A percentile compares a stretch with the other conserved stretches of the same genome.
Evolutionary conservation across 1,140 invertebrate species (phyloP).

Genomic region (Pseudomyrmex sp.): DNA sequence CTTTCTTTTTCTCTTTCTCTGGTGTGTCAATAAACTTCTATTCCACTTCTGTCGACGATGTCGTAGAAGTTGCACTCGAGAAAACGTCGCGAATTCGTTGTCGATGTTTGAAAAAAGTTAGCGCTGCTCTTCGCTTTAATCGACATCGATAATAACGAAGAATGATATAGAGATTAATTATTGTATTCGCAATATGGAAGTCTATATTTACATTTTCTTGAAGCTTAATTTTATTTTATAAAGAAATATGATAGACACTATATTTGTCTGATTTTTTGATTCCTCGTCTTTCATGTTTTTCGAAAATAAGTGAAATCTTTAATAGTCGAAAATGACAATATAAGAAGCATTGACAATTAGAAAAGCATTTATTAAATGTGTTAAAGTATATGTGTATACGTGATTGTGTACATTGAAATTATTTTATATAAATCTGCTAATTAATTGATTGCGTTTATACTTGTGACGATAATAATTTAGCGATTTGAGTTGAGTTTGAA

Average conservation of each 20-base stretch:
- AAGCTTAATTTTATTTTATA: background rate
- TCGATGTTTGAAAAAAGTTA: slow-evolving; percentile 13
- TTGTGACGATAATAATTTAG: slow-evolving; percentile 10
- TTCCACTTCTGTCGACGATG: slow-evolving; percentile 16
- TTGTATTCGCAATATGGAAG: background rate
- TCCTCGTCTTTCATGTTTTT: too few species aligned
- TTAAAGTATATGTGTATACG: too few species aligned
- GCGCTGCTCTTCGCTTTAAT: slow-evolving; percentile 2
- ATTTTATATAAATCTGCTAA: slow-evolving; percentile 2
- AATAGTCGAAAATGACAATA: background rate
- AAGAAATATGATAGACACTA: background rate
- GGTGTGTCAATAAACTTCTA: slow-evolving; percentile 46
- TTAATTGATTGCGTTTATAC: slow-evolving; percentile 1
- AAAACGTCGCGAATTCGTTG: slow-evolving; percentile 21
- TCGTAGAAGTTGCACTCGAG: slow-evolving; percentile 22
- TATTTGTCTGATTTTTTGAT: too few species aligned
- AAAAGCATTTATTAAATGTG: too few species aligned
- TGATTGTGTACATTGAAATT: background rate
- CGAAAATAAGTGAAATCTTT: too few species aligned
- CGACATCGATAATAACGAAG: background rate
- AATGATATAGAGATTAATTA: slow-evolving; percentile 18
- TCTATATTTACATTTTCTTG: background rate
- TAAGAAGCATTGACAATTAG: background rate
- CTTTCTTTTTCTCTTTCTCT: background rate
- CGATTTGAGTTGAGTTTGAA: slow-evolving; percentile 11